These are phyloP conservation scores for Nomada ruficornis DNA, from an alignment of 2,888 invertebrate species.

Conservation along the genomic window DNA sequence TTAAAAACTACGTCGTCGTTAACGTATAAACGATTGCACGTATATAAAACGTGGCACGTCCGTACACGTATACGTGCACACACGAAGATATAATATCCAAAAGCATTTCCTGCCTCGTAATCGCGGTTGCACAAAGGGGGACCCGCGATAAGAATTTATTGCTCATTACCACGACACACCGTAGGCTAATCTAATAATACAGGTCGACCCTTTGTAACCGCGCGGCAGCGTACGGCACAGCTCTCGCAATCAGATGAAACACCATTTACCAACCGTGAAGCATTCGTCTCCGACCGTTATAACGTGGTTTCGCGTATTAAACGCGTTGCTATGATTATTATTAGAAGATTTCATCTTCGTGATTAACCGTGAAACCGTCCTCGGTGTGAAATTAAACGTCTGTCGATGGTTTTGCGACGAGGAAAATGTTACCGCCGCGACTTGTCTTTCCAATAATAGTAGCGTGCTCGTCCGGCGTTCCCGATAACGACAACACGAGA, in stretches of 20 bases:
- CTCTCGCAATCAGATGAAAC: conserved; percentile 51
- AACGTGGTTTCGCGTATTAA: conserved; percentile 17
- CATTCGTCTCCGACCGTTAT: conserved; percentile 18
- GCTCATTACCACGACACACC: conserved; percentile 51
- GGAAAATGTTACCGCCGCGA: neutral
- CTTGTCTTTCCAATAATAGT: conserved; percentile 5
- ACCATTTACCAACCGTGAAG: conserved; percentile 43
- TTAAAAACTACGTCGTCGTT: no score
- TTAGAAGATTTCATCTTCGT: neutral
- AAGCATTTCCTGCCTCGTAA: conserved; percentile 6
- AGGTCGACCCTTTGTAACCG: conserved; percentile 52
- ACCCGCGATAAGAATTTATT: conserved; percentile 54
- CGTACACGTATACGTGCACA: neutral
- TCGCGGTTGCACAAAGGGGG: neutral
- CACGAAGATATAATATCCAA: neutral
- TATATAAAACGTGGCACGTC: no score
- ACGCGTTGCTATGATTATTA: neutral
- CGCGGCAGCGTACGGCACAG: conserved; percentile 17
- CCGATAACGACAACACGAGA: conserved; percentile 45
- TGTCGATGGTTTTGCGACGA: neutral
- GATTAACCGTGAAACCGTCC: neutral
- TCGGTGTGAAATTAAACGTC: neutral
- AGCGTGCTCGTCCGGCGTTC: conserved; percentile 50
- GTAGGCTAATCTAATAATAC: conserved; percentile 32
- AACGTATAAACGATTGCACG: no score